phyloP scores from a whole-genome alignment of 2,113 vertebrate genomes.

The Seriola aureovittata region DNA sequence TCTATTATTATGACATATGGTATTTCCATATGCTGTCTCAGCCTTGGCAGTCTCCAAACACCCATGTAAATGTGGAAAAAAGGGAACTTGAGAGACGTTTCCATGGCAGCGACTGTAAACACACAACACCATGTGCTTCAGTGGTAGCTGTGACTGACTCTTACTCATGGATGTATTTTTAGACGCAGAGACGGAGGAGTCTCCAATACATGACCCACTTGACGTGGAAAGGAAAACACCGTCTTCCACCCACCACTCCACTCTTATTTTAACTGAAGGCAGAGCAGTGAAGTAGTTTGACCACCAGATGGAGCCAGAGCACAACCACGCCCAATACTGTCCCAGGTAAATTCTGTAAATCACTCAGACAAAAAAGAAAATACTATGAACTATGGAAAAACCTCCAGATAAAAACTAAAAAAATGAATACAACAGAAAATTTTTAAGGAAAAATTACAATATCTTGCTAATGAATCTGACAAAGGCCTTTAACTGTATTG shows the following conservation, averaged over 20 bases:
- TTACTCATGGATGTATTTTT: constrained; percentile 75
- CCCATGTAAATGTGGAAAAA: constrained; percentile 49
- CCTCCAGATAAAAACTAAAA: no score
- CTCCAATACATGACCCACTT: constrained; percentile 32
- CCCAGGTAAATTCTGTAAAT: neutral
- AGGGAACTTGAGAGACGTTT: constrained; percentile 60
- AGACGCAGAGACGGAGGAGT: constrained; percentile 45
- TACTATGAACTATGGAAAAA: neutral
- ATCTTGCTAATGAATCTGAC: no score
- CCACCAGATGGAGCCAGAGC: constrained; percentile 70
- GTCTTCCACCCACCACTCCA: neutral
- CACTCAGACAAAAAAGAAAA: no score
- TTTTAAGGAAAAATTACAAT: no score
- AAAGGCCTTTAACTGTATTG: no score
- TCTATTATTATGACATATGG: constrained; percentile 17
- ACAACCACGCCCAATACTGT: constrained; percentile 10
- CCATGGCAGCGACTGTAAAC: constrained; percentile 66
- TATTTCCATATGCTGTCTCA: constrained; percentile 31
- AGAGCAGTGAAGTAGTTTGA: neutral
- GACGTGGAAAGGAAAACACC: constrained; percentile 52
- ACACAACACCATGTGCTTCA: constrained; percentile 51
- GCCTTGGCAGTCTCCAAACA: constrained; percentile 16
- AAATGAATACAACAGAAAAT: no score
- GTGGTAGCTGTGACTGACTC: constrained; percentile 30
- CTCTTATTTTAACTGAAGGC: neutral